These are phyloP conservation scores for Drosophila mayaguana DNA, from an alignment of 2,888 invertebrate species.

Conservation along the genomic window DNA sequence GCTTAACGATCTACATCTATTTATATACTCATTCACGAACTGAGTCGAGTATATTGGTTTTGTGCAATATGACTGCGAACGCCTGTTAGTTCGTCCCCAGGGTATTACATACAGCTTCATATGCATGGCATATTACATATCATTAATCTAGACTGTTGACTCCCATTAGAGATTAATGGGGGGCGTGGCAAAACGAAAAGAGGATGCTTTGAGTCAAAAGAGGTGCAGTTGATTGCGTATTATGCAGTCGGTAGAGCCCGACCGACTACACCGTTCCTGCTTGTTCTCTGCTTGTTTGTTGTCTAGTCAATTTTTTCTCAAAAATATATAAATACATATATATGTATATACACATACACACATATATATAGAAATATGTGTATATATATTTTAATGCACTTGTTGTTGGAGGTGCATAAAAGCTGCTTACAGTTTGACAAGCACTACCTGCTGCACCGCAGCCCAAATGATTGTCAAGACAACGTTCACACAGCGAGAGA, in stretches of 20 bases:
- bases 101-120: too few species aligned
- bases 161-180: too few species aligned
- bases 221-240: background rate
- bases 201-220: too few species aligned
- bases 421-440: slow-evolving; percentile 69
- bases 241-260: background rate
- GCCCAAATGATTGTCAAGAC: slow-evolving; percentile 56
- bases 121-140: too few species aligned
- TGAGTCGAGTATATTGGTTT: background rate
- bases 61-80: background rate
- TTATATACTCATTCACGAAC: background rate
- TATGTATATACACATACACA: background rate
- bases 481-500: slow-evolving; percentile 27
- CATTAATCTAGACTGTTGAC: too few species aligned
- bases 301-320: slow-evolving; percentile 2
- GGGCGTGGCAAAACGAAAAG: too few species aligned
- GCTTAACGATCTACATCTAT: slow-evolving; percentile 17
- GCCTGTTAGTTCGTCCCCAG: too few species aligned
- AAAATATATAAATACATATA: background rate
- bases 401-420: slow-evolving; percentile 51
- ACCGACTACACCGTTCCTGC: background rate
- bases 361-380: background rate
- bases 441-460: slow-evolving; percentile 32
- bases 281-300: background rate
- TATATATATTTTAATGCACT: slow-evolving; percentile 32